Evolutionary conservation across 2,888 invertebrate genomes (phyloP).

Genomic region (Dexiosoma caninum): DNA sequence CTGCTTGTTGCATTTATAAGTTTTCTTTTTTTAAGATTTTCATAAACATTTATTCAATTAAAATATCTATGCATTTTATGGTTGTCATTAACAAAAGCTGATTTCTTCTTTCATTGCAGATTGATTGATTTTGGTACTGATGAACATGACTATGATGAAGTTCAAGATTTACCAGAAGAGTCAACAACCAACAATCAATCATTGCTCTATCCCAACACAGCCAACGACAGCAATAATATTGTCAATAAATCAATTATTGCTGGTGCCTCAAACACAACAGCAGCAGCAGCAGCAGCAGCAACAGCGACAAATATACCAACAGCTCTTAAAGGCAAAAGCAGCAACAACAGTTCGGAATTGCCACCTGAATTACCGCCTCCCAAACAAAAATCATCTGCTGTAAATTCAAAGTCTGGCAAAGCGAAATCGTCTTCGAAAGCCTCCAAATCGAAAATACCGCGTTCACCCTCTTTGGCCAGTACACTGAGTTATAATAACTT

Average conservation of each 20-base stretch:
- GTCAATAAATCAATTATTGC: slow-evolving; percentile 38
- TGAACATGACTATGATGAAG: slow-evolving; percentile 75
- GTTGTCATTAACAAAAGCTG: neutral
- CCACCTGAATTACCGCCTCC: slow-evolving; percentile 73
- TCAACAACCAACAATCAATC: slow-evolving; percentile 68
- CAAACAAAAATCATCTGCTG: slow-evolving; percentile 71
- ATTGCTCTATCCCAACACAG: slow-evolving; percentile 26
- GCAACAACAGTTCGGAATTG: slow-evolving; percentile 57
- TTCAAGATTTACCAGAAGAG: slow-evolving; percentile 73
- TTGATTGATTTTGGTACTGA: slow-evolving; percentile 75
- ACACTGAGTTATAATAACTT: slow-evolving; percentile 66
- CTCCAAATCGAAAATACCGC: slow-evolving; percentile 74
- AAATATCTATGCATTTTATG: too few relatives aligned
- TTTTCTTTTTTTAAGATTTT: neutral
- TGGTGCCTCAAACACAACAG: slow-evolving; percentile 18
- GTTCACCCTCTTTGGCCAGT: slow-evolving; percentile 73
- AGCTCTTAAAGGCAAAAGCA: slow-evolving; percentile 33
- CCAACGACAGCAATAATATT: slow-evolving; percentile 60
- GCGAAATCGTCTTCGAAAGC: slow-evolving; percentile 62
- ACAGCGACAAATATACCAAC: slow-evolving; percentile 31
- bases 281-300: slow-evolving; percentile 38
- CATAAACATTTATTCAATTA: neutral
- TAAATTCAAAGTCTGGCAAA: slow-evolving; percentile 67
- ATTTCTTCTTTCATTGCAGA: slow-evolving; percentile 65
- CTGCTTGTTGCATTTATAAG: neutral